Evolutionary conservation across 2,888 invertebrate species (phyloP).

Genomic region (Cantharis flavilabris): DNA sequence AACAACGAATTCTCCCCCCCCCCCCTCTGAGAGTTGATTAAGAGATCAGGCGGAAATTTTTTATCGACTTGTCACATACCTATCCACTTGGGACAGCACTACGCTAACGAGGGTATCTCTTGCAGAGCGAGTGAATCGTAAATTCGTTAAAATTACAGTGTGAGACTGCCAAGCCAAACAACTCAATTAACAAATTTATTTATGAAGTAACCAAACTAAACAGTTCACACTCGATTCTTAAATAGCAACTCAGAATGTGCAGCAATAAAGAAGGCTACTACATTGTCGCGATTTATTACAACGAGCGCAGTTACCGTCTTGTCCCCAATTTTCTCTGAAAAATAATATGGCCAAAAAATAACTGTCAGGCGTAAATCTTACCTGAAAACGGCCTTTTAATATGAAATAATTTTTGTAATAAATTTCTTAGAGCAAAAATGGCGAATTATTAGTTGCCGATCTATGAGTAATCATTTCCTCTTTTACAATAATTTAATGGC

Average conservation of each 20-base stretch:
- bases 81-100: background rate
- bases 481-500: background rate
- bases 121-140: background rate
- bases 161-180: background rate
- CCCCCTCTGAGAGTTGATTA: background rate
- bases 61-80: background rate
- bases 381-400: background rate
- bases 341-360: background rate
- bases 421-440: background rate
- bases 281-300: background rate
- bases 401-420: background rate
- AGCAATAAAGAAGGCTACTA: background rate
- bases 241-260: background rate
- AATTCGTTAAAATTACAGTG: background rate
- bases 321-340: background rate
- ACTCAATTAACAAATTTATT: background rate
- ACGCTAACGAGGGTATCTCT: background rate
- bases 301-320: background rate
- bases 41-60: background rate
- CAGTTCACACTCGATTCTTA: background rate
- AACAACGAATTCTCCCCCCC: background rate
- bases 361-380: background rate
- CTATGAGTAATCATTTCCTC: background rate
- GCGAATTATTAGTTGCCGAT: background rate
- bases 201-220: background rate